Evolutionary conservation across 2,113 vertebrate genomes (phyloP).

Genomic region (Datnioides undecimradiatus): DNA sequence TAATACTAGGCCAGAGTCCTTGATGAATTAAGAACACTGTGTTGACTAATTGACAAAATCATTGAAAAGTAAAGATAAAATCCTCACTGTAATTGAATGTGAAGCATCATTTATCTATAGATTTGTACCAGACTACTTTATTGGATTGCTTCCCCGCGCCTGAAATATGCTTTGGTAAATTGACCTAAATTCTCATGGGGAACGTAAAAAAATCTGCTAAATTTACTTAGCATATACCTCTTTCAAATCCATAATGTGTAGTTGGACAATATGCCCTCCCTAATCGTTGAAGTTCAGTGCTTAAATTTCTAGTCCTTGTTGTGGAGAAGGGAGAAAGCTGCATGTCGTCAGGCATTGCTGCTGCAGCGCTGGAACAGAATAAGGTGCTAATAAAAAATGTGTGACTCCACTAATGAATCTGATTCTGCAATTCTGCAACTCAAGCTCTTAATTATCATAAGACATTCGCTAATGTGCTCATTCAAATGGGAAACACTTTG

Average conservation of each 20-base stretch:
- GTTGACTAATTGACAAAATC: constrained; percentile 81
- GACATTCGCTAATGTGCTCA: constrained; percentile 81
- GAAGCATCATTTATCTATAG: constrained; percentile 84
- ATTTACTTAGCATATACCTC: constrained; percentile 69
- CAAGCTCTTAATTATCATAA: constrained; percentile 86
- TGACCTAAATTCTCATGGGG: constrained; percentile 71
- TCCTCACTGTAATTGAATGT: constrained; percentile 82
- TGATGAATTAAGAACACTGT: constrained; percentile 74
- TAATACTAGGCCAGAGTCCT: constrained; percentile 62
- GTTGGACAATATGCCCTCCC: constrained; percentile 49
- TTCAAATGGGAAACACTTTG: constrained; percentile 82
- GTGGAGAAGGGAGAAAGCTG: constrained; percentile 41
- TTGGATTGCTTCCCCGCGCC: constrained; percentile 77
- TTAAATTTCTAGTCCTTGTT: constrained; percentile 53
- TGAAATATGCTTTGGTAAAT: constrained; percentile 79
- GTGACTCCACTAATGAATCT: constrained; percentile 85
- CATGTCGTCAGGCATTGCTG: constrained; percentile 63
- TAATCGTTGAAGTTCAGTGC: constrained; percentile 53
- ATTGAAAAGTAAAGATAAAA: constrained; percentile 81
- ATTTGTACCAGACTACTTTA: constrained; percentile 82
- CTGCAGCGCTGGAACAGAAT: constrained; percentile 76
- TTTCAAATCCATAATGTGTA: constrained; percentile 60
- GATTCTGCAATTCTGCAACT: constrained; percentile 82
- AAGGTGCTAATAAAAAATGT: constrained; percentile 84
- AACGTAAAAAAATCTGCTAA: constrained; percentile 70